A percentile compares a stretch with the other conserved stretches of the same genome.
Conservation (phyloP, 2,888 invertebrate genomes). For the Piscicola geometra region DNA sequence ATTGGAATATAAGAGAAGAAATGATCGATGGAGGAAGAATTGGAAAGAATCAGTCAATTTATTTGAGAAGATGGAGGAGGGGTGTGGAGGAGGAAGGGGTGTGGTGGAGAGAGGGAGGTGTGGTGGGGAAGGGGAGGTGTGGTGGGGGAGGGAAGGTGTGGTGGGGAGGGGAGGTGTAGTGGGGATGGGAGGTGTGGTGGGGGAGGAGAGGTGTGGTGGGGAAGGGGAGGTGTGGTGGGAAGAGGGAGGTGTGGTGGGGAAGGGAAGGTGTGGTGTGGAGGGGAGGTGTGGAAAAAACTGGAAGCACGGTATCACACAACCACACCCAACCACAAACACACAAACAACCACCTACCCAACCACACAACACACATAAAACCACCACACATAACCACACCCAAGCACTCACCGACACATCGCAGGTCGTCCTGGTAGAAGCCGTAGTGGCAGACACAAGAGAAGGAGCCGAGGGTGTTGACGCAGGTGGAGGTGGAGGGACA, state of each 20-base stretch:
- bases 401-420: conserved; percentile 12
- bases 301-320: neutral
- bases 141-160: neutral
- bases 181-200: no score
- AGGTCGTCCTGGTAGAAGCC: conserved; percentile 25
- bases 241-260: no score
- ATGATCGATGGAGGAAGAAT: no score
- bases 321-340: neutral
- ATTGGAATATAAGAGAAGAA: no score
- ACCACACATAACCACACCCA: neutral
- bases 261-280: neutral
- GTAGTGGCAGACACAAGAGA: conserved; percentile 31
- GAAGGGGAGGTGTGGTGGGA: no score
- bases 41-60: no score
- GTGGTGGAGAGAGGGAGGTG: neutral
- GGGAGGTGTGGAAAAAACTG: neutral
- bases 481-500: conserved; percentile 36
- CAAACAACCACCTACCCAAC: neutral
- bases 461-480: conserved; percentile 35
- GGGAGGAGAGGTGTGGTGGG: no score
- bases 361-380: no score
- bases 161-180: no score
- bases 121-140: neutral
- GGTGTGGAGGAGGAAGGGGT: no score
- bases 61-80: no score